Evolutionary conservation across 2,888 invertebrate genomes (phyloP), one percentile per base, ranked within the genome.

Genomic region (Ichneumoninae sp.): DNA sequence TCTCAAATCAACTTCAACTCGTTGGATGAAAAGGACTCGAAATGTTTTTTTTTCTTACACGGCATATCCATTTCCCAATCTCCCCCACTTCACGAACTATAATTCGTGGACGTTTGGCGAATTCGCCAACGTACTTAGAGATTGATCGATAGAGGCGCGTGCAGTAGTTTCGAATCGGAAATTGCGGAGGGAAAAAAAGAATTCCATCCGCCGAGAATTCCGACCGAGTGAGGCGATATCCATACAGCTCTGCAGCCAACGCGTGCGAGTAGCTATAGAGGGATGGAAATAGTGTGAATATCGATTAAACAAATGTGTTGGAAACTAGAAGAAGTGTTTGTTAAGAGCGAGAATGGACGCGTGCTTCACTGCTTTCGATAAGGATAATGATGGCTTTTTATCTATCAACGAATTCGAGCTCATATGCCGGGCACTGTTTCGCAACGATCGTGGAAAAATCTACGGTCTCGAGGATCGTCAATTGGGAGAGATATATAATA

Each of bases 331-430:
- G 62, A 94, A 94, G 94, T 94, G 33, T 92, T 70, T 52, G 75
- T 69, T 65, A 62, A 85, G 54, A 75, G 74, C 62, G 76, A 82
- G 66, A 72, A 98, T 98, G 98, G 98, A 98, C 95, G 97, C 97
- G 92, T 98, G 98, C 94, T 97, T 97, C 94, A 96, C 96, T 91
- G 97, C 97, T 88, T 98, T 98, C 94, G 98, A 98, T 94, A 97
- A 97, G 94, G 97, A 98, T 94, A 96, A 97, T 97, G 98, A 98
- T 94, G 97, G 97, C 84, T 96, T 95, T 89, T 94, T 98, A 88
- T 97, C 96, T 91, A 93, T 96, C 76, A 95, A 95, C 1, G 98
- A 98, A 94, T 98, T 98, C 93, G 95, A 96, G 22, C 94, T 97
- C 84, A 96, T 98, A 92, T 97, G 97, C 93, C 96, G 97, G 87